Evolutionary conservation across 2,113 vertebrate species (phyloP).

Genomic region (Halichoerus grypus): DNA sequence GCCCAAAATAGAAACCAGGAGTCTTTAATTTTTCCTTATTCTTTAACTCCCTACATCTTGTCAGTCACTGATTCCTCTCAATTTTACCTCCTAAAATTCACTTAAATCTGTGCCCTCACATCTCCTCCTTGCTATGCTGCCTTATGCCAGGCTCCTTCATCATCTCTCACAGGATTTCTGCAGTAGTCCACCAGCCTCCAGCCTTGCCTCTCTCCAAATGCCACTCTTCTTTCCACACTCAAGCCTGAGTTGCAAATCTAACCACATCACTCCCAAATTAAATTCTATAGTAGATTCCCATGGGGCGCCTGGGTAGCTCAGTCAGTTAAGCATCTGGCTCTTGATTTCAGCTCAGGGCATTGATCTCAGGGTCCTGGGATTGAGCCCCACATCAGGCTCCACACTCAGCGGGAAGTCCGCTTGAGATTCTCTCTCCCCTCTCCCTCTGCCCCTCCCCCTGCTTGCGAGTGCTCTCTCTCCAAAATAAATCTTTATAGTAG

Average conservation of each 20-base stretch:
- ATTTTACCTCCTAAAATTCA: not conserved
- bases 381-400: not conserved
- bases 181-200: not conserved
- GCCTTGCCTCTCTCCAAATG: not conserved
- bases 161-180: not conserved
- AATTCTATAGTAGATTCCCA: not conserved
- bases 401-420: not conserved
- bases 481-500: not conserved
- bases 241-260: not conserved
- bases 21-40: conserved; percentile 26
- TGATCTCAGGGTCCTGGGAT: not conserved
- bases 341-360: not conserved
- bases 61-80: conserved; percentile 15
- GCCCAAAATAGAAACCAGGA: conserved; percentile 24
- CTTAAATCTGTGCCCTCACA: not conserved
- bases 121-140: not conserved
- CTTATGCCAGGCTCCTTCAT: not conserved
- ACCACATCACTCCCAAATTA: not conserved
- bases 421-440: not conserved
- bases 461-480: not conserved
- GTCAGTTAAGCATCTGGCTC: not conserved
- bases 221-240: not conserved
- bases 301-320: not conserved
- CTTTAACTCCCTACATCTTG: not conserved
- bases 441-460: not conserved